Evolutionary conservation across 2,113 vertebrate species (phyloP), one percentile per base, ranked within the genome.

Genomic region (Pollimyrus isidori): DNA sequence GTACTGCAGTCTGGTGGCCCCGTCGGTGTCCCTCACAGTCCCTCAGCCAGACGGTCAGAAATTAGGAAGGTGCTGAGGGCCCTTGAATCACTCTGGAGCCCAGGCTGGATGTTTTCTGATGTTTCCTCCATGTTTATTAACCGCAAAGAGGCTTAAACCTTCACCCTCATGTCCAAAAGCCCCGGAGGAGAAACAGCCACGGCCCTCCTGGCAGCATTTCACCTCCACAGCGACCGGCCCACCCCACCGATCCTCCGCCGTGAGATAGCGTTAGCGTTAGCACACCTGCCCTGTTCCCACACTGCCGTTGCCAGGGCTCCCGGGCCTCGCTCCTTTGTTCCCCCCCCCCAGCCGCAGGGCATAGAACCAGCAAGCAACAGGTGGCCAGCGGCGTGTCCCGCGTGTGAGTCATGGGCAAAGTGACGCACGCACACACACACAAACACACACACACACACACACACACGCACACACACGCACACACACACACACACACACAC

Each of bases 251-350:
- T 13, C 87, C 53, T 45, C n/a, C 42, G 49, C 26, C 49, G 0
- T 53, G n/a, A 19, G 49, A 39, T n/a, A 58, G 39, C 93, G 94
- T 94, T n/a, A 58, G 39, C 93, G 94, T 94, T 94, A 95, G 94
- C 94, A 92, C 94, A 95, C 94, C 95, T 95, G 95, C 93, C 91
- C 90, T 50, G 92, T 89, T 90, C 92, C 94, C 94, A 94, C 94
- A 84, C 91, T 93, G 92, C 56, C 13, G 62, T 50, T 39, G 11
- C n/a, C 52, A 56, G 91, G 93, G 92, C 91, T 92, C 91, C 91
- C 90, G 89, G 91, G 91, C 89, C 92, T 90, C 92, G 91, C 92
- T 87, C 73, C 76, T 65, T 62, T 39, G 56, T 53, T 35, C 86
- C 56, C 35, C 89, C 49, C 62, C 89, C 87, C 0, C 26, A 42